Conservation (phyloP, 2,797 vertebrate species). For the Molossus molossus region DNA sequence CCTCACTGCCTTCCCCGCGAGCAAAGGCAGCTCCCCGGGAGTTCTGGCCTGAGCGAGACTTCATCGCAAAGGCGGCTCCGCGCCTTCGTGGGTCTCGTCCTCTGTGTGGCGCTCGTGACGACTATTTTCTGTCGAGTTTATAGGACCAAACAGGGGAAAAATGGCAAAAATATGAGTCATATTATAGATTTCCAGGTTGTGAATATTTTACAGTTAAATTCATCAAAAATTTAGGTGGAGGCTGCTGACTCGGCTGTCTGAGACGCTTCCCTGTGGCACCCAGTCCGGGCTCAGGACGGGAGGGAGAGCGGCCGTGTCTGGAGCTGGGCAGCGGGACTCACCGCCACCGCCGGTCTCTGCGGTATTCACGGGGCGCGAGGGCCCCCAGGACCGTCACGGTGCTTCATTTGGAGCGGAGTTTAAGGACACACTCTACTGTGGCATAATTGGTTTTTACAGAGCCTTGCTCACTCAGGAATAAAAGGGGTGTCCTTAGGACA, state of each 20-base stretch:
- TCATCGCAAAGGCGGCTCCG: background rate
- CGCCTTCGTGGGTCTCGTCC: background rate
- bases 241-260: background rate
- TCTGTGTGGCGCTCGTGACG: background rate
- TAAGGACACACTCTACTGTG: background rate
- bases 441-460: background rate
- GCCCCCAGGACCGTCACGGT: accelerated
- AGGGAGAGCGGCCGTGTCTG: background rate
- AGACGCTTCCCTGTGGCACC: background rate
- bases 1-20: accelerated
- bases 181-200: background rate
- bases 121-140: background rate
- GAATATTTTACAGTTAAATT: constrained; percentile 71
- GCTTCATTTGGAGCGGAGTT: background rate
- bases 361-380: background rate
- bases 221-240: constrained; percentile 41
- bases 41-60: background rate
- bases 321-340: accelerated
- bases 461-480: background rate
- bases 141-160: background rate
- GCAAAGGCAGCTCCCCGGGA: accelerated
- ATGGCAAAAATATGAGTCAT: background rate
- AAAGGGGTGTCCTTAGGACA: accelerated
- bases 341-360: background rate
- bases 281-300: background rate